A percentile compares a stretch with the other conserved stretches of the same genome.
Evolutionary conservation across 2,888 invertebrate species (phyloP).

Genomic region (Alcis repandata): DNA sequence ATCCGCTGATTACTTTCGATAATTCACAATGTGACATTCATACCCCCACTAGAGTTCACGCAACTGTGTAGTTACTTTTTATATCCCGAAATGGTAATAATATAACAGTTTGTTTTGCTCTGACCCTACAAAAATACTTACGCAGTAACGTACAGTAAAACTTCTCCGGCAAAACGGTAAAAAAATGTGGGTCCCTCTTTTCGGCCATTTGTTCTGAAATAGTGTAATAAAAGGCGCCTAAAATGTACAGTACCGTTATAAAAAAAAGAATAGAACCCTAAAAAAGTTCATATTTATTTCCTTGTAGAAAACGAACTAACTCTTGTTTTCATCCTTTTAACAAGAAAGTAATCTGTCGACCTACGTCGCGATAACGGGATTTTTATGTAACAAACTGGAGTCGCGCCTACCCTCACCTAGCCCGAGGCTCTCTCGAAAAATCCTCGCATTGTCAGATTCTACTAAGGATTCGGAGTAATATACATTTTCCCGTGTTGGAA

Average conservation of each 20-base stretch:
- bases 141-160: constrained; percentile 48
- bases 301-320: constrained; percentile 79
- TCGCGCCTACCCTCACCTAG: constrained; percentile 85
- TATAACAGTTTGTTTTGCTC: constrained; percentile 39
- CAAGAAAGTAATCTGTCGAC: constrained; percentile 86
- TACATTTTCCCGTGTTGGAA: constrained; percentile 83
- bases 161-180: constrained; percentile 49
- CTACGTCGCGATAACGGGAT: constrained; percentile 84
- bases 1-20: constrained; percentile 66
- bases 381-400: constrained; percentile 85
- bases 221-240: constrained; percentile 61
- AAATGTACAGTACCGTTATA: constrained; percentile 66
- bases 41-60: neutral
- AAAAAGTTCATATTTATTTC: constrained; percentile 79
- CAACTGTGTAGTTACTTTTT: constrained; percentile 17
- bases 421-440: constrained; percentile 80
- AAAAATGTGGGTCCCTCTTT: constrained; percentile 49
- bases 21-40: constrained; percentile 35
- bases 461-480: constrained; percentile 82
- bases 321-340: constrained; percentile 85
- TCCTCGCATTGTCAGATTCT: constrained; percentile 81
- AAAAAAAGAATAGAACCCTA: constrained; percentile 65
- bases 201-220: constrained; percentile 48
- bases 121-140: constrained; percentile 44
- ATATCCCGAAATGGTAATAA: constrained; percentile 23